Evolutionary conservation across 2,888 invertebrate genomes (phyloP).

Genomic region (Hirtodrosophila confusa): DNA sequence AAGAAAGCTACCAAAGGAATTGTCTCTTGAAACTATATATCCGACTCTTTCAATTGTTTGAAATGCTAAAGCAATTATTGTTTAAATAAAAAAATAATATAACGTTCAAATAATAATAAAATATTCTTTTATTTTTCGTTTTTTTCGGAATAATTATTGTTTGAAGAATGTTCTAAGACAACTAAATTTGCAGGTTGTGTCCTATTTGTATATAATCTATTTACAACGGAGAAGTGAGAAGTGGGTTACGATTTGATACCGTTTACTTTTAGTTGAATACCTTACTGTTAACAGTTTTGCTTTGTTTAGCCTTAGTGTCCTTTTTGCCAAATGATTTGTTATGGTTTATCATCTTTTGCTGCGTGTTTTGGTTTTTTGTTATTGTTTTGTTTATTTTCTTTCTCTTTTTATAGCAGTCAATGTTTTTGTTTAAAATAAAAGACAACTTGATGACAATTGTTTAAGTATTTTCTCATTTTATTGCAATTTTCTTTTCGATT

Average conservation of each 20-base stretch:
- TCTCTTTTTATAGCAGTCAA: conserved; percentile 22
- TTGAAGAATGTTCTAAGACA: too few relatives aligned
- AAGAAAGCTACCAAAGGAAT: not conserved
- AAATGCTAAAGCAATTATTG: too few relatives aligned
- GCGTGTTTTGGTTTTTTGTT: conserved; percentile 23
- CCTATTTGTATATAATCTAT: not conserved
- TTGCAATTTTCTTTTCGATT: conserved; percentile 65
- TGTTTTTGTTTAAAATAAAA: conserved; percentile 76
- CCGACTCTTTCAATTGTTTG: not conserved
- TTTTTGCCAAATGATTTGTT: conserved; percentile 34
- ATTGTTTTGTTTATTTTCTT: conserved; percentile 30
- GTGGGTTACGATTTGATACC: conserved; percentile 3
- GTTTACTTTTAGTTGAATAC: conserved; percentile 22
- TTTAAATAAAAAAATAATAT: too few relatives aligned
- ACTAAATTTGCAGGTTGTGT: not conserved
- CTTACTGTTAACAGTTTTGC: conserved; percentile 18
- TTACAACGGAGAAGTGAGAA: conserved; percentile 6
- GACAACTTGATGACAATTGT: conserved; percentile 79
- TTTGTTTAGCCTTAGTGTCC: conserved; percentile 16
- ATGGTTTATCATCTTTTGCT: conserved; percentile 6
- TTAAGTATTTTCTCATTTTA: conserved; percentile 75
- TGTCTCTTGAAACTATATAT: not conserved
- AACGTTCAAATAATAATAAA: too few relatives aligned
- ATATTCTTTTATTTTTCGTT: too few relatives aligned
- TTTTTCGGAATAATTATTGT: too few relatives aligned